Percentiles rank a stretch among this genome's conserved stretches.
These are phyloP conservation scores for Drosophila planitibia DNA, from an alignment of 2,888 invertebrate species.

Conservation along the genomic window DNA sequence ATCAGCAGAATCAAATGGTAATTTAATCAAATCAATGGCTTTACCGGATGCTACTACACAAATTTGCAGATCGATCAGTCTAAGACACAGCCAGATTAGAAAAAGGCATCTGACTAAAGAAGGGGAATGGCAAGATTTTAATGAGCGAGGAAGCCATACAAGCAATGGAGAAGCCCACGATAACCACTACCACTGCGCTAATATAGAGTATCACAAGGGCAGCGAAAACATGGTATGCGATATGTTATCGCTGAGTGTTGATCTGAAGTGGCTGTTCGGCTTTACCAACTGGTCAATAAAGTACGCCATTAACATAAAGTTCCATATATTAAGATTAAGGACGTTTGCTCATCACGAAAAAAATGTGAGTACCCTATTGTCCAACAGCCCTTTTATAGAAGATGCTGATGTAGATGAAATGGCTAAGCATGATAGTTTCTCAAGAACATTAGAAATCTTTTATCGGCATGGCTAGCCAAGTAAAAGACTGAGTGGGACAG, in stretches of 20 bases:
- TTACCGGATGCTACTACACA: neutral
- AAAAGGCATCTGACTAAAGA: neutral
- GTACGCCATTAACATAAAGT: neutral
- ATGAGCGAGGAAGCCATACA: neutral
- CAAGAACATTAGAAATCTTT: neutral
- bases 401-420: neutral
- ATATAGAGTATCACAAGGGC: neutral
- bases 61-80: neutral
- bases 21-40: neutral
- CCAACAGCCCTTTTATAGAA: neutral
- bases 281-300: neutral
- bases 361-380: neutral
- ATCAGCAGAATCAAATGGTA: neutral
- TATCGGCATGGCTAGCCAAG: neutral
- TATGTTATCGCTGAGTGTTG: neutral
- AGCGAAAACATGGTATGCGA: neutral
- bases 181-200: neutral
- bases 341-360: too few relatives aligned
- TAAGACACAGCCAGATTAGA: neutral
- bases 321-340: neutral
- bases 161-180: neutral
- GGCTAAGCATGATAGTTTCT: neutral
- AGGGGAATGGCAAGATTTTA: neutral
- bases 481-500: neutral
- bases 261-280: neutral